Percentiles rank a stretch among this genome's conserved stretches.
phyloP scores from a whole-genome alignment of 2,888 invertebrate species.

The Hedychridium roseum region DNA sequence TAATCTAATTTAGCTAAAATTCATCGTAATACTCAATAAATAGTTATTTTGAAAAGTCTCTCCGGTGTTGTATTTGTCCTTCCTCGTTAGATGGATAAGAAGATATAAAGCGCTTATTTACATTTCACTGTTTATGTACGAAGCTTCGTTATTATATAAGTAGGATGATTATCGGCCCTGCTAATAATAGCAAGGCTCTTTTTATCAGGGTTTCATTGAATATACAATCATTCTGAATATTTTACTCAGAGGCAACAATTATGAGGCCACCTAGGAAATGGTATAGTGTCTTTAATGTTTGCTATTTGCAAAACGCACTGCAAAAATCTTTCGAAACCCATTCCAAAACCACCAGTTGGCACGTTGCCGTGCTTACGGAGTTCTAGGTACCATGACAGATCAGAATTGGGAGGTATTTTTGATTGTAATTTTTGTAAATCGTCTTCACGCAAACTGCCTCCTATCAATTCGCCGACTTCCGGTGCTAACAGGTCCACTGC shows the following conservation, averaged over 20 bases:
- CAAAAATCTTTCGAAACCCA: constrained; percentile 93
- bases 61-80: not conserved
- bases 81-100: not conserved
- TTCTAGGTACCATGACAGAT: constrained; percentile 87
- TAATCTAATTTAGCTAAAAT: constrained; percentile 39
- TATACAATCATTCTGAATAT: constrained; percentile 43
- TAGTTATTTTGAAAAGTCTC: constrained; percentile 31
- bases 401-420: constrained; percentile 69
- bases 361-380: constrained; percentile 87
- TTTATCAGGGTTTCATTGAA: constrained; percentile 28
- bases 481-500: constrained; percentile 91
- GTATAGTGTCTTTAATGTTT: constrained; percentile 93
- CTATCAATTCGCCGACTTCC: constrained; percentile 90
- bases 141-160: not conserved
- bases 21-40: constrained; percentile 46
- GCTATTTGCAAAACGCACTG: constrained; percentile 81
- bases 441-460: constrained; percentile 93
- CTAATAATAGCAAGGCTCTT: constrained; percentile 3
- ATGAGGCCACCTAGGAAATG: constrained; percentile 95
- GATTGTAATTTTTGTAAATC: constrained; percentile 71
- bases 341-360: constrained; percentile 93
- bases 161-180: not conserved
- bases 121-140: not conserved
- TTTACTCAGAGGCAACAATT: constrained; percentile 70
- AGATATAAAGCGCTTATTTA: not conserved